A percentile compares a stretch with the other conserved stretches of the same genome.
Evolutionary conservation across 2,797 vertebrate species (phyloP).

Genomic region (Numenius phaeopus): DNA sequence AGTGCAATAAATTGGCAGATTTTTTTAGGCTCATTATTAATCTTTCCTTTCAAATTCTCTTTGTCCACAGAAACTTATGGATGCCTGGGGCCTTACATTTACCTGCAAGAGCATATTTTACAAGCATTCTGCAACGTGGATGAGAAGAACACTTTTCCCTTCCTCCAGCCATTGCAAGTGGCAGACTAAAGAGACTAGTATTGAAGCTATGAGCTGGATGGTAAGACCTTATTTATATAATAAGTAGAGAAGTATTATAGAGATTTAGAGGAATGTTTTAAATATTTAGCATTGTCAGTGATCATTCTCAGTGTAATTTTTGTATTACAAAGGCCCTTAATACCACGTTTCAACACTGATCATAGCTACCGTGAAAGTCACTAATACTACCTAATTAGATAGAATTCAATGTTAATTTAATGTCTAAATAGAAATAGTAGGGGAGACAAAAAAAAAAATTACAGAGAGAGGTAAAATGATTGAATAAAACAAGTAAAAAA

Average conservation of each 20-base stretch:
- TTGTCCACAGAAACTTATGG: background rate
- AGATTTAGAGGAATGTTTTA: background rate
- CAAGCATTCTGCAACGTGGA: background rate
- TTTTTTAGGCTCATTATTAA: background rate
- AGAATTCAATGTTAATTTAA: background rate
- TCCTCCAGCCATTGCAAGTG: background rate
- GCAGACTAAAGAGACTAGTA: background rate
- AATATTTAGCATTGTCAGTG: background rate
- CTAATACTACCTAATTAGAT: background rate
- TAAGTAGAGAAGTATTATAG: background rate
- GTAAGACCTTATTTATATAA: background rate
- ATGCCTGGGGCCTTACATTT: background rate
- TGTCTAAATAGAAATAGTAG: background rate
- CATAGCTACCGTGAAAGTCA: background rate
- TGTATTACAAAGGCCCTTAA: background rate
- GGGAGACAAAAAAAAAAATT: background rate
- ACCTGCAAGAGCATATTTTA: background rate
- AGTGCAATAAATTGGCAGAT: background rate
- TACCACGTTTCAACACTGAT: background rate
- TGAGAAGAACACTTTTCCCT: background rate
- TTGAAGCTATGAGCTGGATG: background rate
- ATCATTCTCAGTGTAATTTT: background rate
- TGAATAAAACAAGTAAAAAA: background rate
- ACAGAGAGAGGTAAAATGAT: background rate
- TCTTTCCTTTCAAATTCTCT: background rate